Conservation (phyloP, 2,113 vertebrate genomes). For the Grus americana region DNA sequence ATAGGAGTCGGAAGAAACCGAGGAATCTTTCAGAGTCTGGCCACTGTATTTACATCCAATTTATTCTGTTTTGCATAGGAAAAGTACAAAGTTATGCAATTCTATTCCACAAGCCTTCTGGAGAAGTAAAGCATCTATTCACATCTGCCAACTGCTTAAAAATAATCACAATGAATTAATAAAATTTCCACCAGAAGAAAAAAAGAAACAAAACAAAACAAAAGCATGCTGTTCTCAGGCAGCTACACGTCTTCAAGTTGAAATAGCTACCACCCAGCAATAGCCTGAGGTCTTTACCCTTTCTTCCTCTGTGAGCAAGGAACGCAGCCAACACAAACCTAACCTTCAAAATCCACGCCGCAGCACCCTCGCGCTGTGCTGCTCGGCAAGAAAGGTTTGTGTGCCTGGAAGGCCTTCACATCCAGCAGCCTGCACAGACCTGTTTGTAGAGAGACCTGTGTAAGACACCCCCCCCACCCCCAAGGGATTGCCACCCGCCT, state of each 20-base stretch:
- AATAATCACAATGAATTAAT: conserved; percentile 54
- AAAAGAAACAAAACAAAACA: conserved; percentile 3
- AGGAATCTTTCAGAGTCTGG: neutral
- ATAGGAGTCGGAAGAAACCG: conserved; percentile 5
- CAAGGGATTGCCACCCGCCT: neutral
- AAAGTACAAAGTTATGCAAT: conserved; percentile 57
- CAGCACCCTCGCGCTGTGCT: neutral
- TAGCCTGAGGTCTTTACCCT: conserved; percentile 35
- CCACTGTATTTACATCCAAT: neutral
- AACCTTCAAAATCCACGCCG: neutral
- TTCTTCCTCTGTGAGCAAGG: conserved; percentile 25
- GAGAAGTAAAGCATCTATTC: neutral
- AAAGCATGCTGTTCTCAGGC: conserved; percentile 55
- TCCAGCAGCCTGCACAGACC: conserved; percentile 32
- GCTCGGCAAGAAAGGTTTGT: neutral
- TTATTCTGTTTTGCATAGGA: conserved; percentile 33
- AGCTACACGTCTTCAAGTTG: conserved; percentile 41
- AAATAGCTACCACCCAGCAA: conserved; percentile 63
- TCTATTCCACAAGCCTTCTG: neutral
- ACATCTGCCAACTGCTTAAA: conserved; percentile 45
- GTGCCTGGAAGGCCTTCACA: conserved; percentile 21
- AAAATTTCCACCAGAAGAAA: conserved; percentile 41
- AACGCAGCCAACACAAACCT: conserved; percentile 46
- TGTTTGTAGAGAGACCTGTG: neutral
- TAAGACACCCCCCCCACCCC: neutral